Percentiles rank a stretch among this genome's conserved stretches.
Conservation (phyloP, 2,888 invertebrate genomes). For the Tenthredo livida region DNA sequence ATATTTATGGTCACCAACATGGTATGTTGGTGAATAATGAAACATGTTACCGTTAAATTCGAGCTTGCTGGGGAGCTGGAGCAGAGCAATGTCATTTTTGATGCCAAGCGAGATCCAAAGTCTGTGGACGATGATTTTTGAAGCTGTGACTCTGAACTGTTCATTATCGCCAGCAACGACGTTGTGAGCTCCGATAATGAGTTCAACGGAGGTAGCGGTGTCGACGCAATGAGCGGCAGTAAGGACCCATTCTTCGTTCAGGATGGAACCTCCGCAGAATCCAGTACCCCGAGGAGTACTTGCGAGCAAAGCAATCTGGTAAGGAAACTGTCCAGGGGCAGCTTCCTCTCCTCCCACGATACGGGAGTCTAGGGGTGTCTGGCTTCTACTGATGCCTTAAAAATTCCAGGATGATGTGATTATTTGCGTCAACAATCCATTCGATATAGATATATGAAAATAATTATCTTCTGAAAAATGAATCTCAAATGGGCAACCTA, state of each 20-base stretch:
- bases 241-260: conserved; percentile 46
- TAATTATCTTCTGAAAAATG: background rate
- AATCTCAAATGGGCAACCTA: background rate
- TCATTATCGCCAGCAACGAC: conserved; percentile 47
- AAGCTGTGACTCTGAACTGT: conserved; percentile 52
- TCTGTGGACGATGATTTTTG: conserved; percentile 58
- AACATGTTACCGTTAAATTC: conserved; percentile 55
- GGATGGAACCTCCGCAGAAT: conserved; percentile 50
- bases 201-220: conserved; percentile 7
- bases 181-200: conserved; percentile 55
- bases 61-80: conserved; percentile 60
- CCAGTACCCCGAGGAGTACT: background rate
- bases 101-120: background rate
- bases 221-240: conserved; percentile 53
- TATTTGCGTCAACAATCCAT: background rate
- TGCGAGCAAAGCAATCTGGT: conserved; percentile 33
- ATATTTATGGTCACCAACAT: background rate
- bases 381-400: background rate
- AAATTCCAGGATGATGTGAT: background rate
- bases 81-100: conserved; percentile 63
- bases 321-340: conserved; percentile 36
- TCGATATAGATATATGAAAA: no score
- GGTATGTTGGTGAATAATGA: background rate
- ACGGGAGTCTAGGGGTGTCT: conserved; percentile 26
- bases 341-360: conserved; percentile 34